These are phyloP conservation scores for Cyprinella venusta DNA, from an alignment of 2,797 vertebrate genomes.

Conservation along the genomic window DNA sequence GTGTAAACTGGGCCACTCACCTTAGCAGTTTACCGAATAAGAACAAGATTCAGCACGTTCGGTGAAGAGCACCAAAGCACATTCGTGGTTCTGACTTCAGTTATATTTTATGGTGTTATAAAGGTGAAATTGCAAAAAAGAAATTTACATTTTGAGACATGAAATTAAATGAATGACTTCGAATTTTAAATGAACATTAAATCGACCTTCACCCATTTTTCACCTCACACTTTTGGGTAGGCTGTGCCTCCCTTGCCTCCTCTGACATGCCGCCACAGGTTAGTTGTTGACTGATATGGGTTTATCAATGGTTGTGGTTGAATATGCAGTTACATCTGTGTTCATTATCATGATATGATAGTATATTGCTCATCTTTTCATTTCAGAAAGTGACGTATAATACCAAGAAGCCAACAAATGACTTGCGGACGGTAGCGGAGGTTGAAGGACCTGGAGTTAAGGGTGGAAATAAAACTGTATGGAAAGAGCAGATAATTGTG, in stretches of 20 bases:
- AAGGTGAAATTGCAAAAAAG: not conserved
- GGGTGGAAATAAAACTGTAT: conserved; percentile 84
- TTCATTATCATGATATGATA: not conserved
- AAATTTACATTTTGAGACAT: not conserved
- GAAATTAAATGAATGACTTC: not conserved
- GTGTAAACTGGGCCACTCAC: not conserved
- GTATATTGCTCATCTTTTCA: conserved; percentile 20
- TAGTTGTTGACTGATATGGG: not conserved
- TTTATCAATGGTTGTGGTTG: not conserved
- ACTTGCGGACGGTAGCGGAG: conserved; percentile 84
- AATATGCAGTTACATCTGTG: not conserved
- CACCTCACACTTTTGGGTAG: not conserved
- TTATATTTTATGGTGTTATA: not conserved
- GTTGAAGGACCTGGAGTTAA: conserved; percentile 89
- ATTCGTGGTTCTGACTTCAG: not conserved
- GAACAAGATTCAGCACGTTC: not conserved
- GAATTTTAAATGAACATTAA: not conserved
- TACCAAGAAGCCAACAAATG: conserved; percentile 85
- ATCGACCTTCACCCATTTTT: not conserved
- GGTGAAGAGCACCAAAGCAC: not conserved
- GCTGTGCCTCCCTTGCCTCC: not conserved
- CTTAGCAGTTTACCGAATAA: not conserved
- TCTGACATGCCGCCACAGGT: not conserved
- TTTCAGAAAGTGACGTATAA: conserved; percentile 93
- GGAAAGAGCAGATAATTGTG: conserved; percentile 95